Base-by-base conservation (phyloP, 1,140 invertebrate genomes). In the Venustaconcha ellipsiformis region DNA sequence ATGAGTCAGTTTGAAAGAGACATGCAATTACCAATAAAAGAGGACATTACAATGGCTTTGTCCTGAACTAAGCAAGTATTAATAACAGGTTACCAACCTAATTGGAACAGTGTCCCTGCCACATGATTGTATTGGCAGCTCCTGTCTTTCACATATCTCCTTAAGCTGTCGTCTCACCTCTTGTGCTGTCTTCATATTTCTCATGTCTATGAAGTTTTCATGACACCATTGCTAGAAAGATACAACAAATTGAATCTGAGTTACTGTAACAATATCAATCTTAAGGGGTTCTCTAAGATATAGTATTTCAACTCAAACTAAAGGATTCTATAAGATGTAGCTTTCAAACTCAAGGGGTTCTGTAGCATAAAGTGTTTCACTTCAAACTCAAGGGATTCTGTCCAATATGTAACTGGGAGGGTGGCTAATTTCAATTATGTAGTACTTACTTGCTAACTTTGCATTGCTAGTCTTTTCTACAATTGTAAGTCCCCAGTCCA, bases 191-290 rank as follows among this genome's bases (percentile, higher is more conserved):
- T 93, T 91, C 82, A 99, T 91, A 91, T 98, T 97, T 74, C 95
- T 92, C 74, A 92, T 90, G 88, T 98, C 95, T 37, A 99, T 90
- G 87, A 94, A 97, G 90, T 99, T 97, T 73, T 97, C 95, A 85
- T 93, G 93, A 87, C 97, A 98, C 96, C 96, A 99, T 87, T 93
- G 90, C 94, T 95, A 85, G 55, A 91, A 91, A 80, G 73, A 70
- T 76, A 70, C 13, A 30, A 67, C 17, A 37, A 18, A 23, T 37
- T 18, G 6, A 62, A n/a, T 62, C 23, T 14, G 18, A 23, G 23
- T n/a, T 62, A 18, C 13, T 62, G 59, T 23, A 62, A n/a, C 6
- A 14, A 18, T n/a, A 62, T n/a, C 20, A 14, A 67, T 2, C 13
- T 48, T 37, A 48, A 67, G 55, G 48, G 26, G 48, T 15, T 20